A percentile compares a stretch with the other conserved stretches of the same genome.
phyloP scores from a whole-genome alignment of 2,888 invertebrate genomes.

The Colletes collaris region DNA sequence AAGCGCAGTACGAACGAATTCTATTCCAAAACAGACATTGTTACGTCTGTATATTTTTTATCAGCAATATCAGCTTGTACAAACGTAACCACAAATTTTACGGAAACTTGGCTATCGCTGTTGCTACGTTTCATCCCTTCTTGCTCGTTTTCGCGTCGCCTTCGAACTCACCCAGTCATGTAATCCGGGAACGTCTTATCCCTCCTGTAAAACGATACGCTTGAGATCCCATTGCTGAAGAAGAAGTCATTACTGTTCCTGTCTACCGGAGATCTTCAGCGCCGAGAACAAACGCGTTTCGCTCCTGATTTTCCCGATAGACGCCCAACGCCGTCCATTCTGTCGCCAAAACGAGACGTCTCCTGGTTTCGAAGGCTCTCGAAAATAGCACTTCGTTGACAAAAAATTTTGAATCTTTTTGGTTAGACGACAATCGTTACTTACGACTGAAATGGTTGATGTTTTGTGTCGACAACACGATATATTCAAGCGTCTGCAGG shows the following conservation, averaged over 20 bases:
- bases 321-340: not conserved
- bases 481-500: not conserved
- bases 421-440: not conserved
- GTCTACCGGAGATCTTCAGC: slow-evolving; percentile 60
- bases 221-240: slow-evolving; percentile 74
- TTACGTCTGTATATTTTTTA: too few relatives aligned
- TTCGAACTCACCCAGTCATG: slow-evolving; percentile 51
- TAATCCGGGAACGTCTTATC: slow-evolving; percentile 64
- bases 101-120: too few relatives aligned
- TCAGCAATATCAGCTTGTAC: too few relatives aligned
- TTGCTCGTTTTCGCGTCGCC: slow-evolving; percentile 18
- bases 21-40: too few relatives aligned
- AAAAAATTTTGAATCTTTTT: slow-evolving; percentile 8
- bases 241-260: slow-evolving; percentile 70
- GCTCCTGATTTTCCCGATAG: slow-evolving; percentile 35
- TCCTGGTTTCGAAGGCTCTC: not conserved
- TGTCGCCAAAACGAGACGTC: not conserved
- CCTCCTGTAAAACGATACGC: slow-evolving; percentile 77
- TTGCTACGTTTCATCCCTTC: too few relatives aligned
- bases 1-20: too few relatives aligned
- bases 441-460: too few relatives aligned
- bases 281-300: slow-evolving; percentile 43
- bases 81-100: too few relatives aligned
- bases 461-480: too few relatives aligned
- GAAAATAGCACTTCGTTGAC: too few relatives aligned